Percentiles rank a stretch among this genome's conserved stretches.
Conservation (phyloP, 2,113 vertebrate genomes). For the Dasyurus viverrinus region DNA sequence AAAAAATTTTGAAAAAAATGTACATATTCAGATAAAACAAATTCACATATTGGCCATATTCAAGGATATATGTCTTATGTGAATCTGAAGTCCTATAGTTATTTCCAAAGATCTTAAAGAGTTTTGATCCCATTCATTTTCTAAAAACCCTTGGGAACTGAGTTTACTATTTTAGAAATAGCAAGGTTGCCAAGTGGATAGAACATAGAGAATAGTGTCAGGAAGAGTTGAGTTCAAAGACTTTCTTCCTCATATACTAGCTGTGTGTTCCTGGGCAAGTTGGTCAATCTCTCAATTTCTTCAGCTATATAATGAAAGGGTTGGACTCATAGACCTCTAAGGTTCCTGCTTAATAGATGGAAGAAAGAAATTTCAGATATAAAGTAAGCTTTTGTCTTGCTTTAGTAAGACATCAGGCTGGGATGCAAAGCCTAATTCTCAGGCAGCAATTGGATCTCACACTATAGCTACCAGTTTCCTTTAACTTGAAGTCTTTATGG, state of each 20-base stretch:
- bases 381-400: too few species aligned
- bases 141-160: background rate
- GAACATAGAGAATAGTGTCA: background rate
- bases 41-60: background rate
- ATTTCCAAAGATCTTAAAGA: background rate
- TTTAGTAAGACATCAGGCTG: too few species aligned
- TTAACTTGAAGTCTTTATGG: too few species aligned
- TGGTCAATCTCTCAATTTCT: slow-evolving; percentile 22
- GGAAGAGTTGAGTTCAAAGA: background rate
- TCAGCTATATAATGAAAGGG: slow-evolving; percentile 2
- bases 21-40: background rate
- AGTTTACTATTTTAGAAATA: background rate
- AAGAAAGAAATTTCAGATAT: too few species aligned
- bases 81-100: background rate
- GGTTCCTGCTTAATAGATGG: background rate
- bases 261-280: background rate
- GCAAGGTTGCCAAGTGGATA: background rate
- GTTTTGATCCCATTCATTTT: slow-evolving; percentile 26
- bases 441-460: too few species aligned
- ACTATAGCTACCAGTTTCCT: too few species aligned
- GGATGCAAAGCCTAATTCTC: too few species aligned
- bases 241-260: background rate
- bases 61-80: background rate
- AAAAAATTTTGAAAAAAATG: background rate
- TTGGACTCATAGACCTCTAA: background rate